Percentiles rank a stretch among this genome's conserved stretches.
These are phyloP conservation scores for Alexandromys oeconomus DNA, from an alignment of 2,797 vertebrate species.

Conservation along the genomic window DNA sequence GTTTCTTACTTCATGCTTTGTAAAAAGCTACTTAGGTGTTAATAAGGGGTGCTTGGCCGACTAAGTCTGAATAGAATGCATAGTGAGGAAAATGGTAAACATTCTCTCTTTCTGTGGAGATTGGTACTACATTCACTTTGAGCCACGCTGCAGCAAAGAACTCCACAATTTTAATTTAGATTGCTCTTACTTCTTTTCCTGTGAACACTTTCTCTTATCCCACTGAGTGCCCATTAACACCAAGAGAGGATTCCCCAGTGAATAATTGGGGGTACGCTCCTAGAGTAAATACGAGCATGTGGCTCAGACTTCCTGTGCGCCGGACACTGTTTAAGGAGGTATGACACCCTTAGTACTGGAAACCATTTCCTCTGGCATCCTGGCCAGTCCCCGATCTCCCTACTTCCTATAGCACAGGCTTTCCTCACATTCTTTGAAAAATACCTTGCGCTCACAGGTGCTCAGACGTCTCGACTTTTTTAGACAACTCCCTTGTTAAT, in stretches of 20 bases:
- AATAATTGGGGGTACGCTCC: slow-evolving; percentile 31
- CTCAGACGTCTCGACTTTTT: slow-evolving; percentile 44
- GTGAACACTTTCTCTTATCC: background rate
- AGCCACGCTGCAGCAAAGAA: background rate
- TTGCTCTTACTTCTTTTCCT: slow-evolving; percentile 40
- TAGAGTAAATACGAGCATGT: slow-evolving; percentile 49
- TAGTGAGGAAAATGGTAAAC: slow-evolving; percentile 9
- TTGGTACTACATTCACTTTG: background rate
- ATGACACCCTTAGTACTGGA: background rate
- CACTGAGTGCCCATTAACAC: slow-evolving; percentile 3
- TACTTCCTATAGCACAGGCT: background rate
- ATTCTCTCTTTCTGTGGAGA: slow-evolving; percentile 27
- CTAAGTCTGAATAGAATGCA: background rate
- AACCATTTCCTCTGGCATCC: slow-evolving; percentile 27
- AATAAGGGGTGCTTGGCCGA: slow-evolving; percentile 34
- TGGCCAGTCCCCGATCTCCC: background rate
- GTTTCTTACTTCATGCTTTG: slow-evolving; percentile 17
- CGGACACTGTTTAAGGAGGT: slow-evolving; percentile 46
- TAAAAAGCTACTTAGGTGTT: slow-evolving; percentile 29
- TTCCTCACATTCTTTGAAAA: slow-evolving; percentile 14
- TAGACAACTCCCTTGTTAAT: slow-evolving; percentile 14
- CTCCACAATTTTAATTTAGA: slow-evolving; percentile 47
- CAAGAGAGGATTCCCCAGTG: background rate
- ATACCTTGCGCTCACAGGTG: slow-evolving; percentile 27
- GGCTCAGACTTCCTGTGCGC: slow-evolving; percentile 25